Evolutionary conservation across 1,140 invertebrate species (phyloP).

Genomic region (Psilanteris sp.): DNA sequence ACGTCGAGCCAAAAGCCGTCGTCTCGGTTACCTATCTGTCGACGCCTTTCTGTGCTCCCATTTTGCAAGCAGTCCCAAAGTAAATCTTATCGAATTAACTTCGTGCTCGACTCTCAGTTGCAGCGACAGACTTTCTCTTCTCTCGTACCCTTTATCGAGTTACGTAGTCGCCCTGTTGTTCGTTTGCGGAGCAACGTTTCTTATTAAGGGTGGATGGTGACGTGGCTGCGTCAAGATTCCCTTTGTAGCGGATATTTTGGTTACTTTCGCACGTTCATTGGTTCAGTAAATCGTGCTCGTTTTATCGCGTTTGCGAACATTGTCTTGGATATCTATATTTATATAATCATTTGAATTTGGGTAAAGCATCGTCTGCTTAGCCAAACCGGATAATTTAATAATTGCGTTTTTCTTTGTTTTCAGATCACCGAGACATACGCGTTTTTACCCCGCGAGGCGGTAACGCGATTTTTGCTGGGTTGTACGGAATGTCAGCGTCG

Average conservation of each 20-base stretch:
- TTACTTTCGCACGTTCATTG: too few relatives aligned
- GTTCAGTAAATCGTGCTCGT: too few relatives aligned
- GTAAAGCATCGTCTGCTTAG: too few relatives aligned
- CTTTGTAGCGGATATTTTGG: too few relatives aligned
- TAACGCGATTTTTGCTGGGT: slow-evolving; percentile 95
- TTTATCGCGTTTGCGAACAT: too few relatives aligned
- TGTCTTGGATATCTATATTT: too few relatives aligned
- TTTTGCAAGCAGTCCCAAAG: slow-evolving; percentile 50
- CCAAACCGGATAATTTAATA: too few relatives aligned
- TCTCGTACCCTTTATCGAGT: slow-evolving; percentile 74
- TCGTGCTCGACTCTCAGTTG: slow-evolving; percentile 38
- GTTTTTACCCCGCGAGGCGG: slow-evolving; percentile 95
- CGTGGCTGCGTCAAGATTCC: slow-evolving; percentile 65
- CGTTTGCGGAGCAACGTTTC: slow-evolving; percentile 71
- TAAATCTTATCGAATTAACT: slow-evolving; percentile 77
- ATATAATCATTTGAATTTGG: too few relatives aligned
- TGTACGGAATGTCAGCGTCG: slow-evolving; percentile 95
- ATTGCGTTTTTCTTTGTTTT: too few relatives aligned
- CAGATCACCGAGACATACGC: slow-evolving; percentile 98
- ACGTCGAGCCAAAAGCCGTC: slow-evolving; percentile 61
- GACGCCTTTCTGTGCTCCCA: slow-evolving; percentile 55
- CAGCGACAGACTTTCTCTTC: slow-evolving; percentile 61
- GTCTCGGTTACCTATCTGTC: slow-evolving; percentile 55
- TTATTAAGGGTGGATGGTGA: slow-evolving; percentile 70
- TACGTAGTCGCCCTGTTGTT: slow-evolving; percentile 64